These are phyloP conservation scores for Dryobota labecula DNA, from an alignment of 2,888 invertebrate genomes.

Conservation along the genomic window DNA sequence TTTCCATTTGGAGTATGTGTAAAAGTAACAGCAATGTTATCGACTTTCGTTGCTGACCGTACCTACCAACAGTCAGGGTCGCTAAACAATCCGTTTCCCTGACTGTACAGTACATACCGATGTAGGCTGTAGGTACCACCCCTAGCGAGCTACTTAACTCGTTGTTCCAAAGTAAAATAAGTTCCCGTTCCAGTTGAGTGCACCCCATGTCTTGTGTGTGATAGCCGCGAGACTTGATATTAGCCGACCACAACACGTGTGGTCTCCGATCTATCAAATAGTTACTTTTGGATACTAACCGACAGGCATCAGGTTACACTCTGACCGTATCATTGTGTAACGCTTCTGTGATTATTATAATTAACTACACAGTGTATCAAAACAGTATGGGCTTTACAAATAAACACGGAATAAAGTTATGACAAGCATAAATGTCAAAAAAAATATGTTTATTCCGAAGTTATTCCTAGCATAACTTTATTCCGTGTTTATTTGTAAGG, in stretches of 20 bases:
- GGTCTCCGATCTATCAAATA: conserved; percentile 77
- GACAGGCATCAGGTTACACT: conserved; percentile 76
- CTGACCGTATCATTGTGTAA: conserved; percentile 69
- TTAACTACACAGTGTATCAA: conserved; percentile 8
- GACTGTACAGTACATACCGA: background rate
- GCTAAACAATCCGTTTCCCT: background rate
- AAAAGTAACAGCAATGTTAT: background rate
- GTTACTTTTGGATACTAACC: conserved; percentile 69
- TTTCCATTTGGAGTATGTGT: background rate
- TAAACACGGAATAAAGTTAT: too few relatives aligned
- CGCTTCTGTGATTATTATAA: conserved; percentile 52
- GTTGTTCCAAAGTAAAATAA: conserved; percentile 1
- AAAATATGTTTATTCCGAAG: too few relatives aligned
- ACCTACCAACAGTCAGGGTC: background rate
- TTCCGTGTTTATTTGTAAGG: too few relatives aligned
- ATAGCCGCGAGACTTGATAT: conserved; percentile 58
- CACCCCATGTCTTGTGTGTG: conserved; percentile 42
- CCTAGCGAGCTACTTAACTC: background rate
- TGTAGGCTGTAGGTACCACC: background rate
- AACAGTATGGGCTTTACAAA: too few relatives aligned
- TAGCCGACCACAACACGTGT: conserved; percentile 73
- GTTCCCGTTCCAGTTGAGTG: conserved; percentile 39
- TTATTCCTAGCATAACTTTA: too few relatives aligned
- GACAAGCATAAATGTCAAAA: too few relatives aligned
- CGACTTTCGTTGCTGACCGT: background rate